Base-by-base conservation (phyloP, 2,888 invertebrate species). In the Nomada hirtipes region DNA sequence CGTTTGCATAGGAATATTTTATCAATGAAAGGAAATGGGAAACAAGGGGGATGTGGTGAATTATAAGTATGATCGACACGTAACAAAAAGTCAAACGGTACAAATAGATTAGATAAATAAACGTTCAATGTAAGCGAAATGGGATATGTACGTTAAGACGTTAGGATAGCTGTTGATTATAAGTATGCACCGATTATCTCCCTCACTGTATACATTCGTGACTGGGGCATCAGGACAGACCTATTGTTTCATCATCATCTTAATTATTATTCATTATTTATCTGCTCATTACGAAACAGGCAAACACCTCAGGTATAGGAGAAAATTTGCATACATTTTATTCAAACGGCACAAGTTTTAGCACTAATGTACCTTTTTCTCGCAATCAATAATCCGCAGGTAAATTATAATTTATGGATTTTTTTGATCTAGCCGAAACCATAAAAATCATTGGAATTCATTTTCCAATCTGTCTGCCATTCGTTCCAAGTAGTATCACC, bases 251-350 rank as follows among this genome's bases (percentile, higher is more conserved):
- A 50, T 52, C 42, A 52, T n/a, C 29, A 26, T 15, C 52, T 44
- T 13, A 47, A 11, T 72, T 52, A 53, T 57, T 42, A 61, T 72
- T 68, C 36, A 29, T 29, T 67, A 47, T 74, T 57, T 55, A 52
- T 50, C 68, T 55, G 44, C 13, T 44, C 57, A n/a, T 65, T 57
- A 59, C 13, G 53, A 50, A 23, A 79, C 47, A 26, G 61, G 29
- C 57, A 44, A 63, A 29, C 50, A 50, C 36, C 55, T 70, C 83
- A 83, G 84, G 72, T 84, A 84, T 72, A 75, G 50, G 29, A n/a
- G 55, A 70, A 81, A 26, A 26, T 81, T 76, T 75, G 52, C 77
- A 84, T 84, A 67, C 9, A 57, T 65, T 72, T 52, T n/a, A 9
- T 52, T 47, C 18, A 18, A 69, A 59, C 20, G 15, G 15, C 42